Conservation (phyloP, 2,797 vertebrate genomes). For the Anableps anableps region DNA sequence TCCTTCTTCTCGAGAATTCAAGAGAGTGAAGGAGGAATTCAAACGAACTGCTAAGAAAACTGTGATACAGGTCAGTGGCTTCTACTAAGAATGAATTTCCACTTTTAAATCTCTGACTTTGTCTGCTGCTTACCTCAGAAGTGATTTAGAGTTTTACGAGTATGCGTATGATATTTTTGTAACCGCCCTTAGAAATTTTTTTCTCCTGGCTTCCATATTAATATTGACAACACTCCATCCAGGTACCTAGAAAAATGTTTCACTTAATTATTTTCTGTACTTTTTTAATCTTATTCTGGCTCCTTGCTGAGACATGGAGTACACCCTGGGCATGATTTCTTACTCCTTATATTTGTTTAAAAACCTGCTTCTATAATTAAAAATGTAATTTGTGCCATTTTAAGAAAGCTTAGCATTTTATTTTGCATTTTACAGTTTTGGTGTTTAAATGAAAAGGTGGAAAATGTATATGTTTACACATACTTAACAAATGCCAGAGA, state of each 20-base stretch:
- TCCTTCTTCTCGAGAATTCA: conserved; percentile 55
- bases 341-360: neutral
- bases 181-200: neutral
- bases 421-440: neutral
- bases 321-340: neutral
- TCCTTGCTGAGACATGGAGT: neutral
- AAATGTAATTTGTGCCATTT: neutral
- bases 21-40: conserved; percentile 51
- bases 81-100: neutral
- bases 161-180: neutral
- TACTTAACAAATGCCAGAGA: neutral
- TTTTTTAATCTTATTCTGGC: no score
- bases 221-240: neutral
- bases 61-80: conserved; percentile 56
- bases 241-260: neutral
- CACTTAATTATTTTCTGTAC: no score
- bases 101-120: neutral
- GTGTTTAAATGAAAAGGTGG: neutral
- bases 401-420: neutral
- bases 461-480: neutral
- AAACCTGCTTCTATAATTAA: neutral
- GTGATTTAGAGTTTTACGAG: neutral
- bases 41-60: conserved; percentile 27
- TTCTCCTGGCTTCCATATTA: neutral
- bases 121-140: neutral